Base-by-base conservation (phyloP, 2,888 invertebrate species). In the Mongoloraphidia duomilia region DNA sequence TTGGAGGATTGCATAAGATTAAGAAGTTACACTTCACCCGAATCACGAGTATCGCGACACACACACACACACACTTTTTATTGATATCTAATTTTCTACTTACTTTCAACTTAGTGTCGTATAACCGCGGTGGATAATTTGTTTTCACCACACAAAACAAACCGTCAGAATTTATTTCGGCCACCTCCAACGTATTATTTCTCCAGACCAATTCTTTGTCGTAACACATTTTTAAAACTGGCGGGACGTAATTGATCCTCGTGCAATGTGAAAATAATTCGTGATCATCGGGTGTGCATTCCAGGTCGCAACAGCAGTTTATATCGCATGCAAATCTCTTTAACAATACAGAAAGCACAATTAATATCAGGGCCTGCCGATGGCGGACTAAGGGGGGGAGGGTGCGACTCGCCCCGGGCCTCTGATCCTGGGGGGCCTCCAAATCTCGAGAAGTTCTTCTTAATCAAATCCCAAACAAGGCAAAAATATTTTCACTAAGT, bases 241-340 rank as follows among this genome's bases (percentile, higher is more conserved):
- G 67, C 53, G 60, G 59, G 41, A 63, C 61, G 49, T 66, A 57
- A n/a, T 63, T 57, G 47, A 62, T 59, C 49, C 66, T 64, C 45
- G 63, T 59, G 61, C 88, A 88, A 50, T 67, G 62, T 13, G 73
- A 71, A 65, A 90, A 84, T 3, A 76, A 67, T 50, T 65, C 60
- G 50, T 70, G 69, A 57, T 87, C 80, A 46, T 68, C 67, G 33
- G 68, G 65, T 9, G 73, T 67, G 61, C 90, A 91, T 57, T 89
- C 85, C 43, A 59, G 60, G 64, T 91, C 90, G 64, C 91, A 91
- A 61, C 89, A 90, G 61, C 90, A 91, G 63, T 87, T 84, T 47
- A 87, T 74, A 65, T 91, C 87, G 67, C 91, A 91, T 37, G 71
- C 68, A 56, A 71, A 68, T 44, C 66, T 65, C 82, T 83, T 57